Percentiles rank a stretch among this genome's conserved stretches.
phyloP scores from a whole-genome alignment of 2,797 vertebrate species.

The Labroides dimidiatus region DNA sequence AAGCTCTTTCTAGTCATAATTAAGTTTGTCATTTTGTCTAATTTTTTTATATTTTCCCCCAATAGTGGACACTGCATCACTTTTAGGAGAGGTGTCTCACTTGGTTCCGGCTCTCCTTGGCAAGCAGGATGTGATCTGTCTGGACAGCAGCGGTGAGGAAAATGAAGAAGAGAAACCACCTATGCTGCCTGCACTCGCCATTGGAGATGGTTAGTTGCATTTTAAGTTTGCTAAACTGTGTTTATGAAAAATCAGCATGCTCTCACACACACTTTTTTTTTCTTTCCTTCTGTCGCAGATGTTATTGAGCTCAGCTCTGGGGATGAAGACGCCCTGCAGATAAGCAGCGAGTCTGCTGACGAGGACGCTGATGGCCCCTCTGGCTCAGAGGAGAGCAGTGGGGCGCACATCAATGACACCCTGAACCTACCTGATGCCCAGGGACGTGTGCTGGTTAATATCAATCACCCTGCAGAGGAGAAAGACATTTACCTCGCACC shows the following conservation, averaged over 20 bases:
- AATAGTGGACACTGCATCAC: slow-evolving; percentile 87
- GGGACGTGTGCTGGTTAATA: slow-evolving; percentile 94
- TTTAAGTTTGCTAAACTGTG: not conserved
- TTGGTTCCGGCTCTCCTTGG: slow-evolving; percentile 83
- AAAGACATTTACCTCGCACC: slow-evolving; percentile 94
- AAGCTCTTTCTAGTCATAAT: not conserved
- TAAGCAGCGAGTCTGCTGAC: slow-evolving; percentile 92
- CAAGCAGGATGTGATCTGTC: slow-evolving; percentile 95
- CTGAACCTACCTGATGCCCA: slow-evolving; percentile 93
- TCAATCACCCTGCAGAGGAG: slow-evolving; percentile 97
- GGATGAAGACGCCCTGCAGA: slow-evolving; percentile 92
- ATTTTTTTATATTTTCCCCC: slow-evolving; percentile 7
- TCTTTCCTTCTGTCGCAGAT: slow-evolving; percentile 77
- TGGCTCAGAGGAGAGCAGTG: slow-evolving; percentile 92
- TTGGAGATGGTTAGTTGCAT: slow-evolving; percentile 71
- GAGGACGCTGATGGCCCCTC: slow-evolving; percentile 85
- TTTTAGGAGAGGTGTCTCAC: slow-evolving; percentile 88
- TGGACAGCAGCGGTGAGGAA: slow-evolving; percentile 92
- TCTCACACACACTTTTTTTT: slow-evolving; percentile 25
- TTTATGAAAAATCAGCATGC: not conserved
- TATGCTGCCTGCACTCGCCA: slow-evolving; percentile 56
- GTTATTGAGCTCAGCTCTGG: slow-evolving; percentile 98
- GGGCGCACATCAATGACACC: slow-evolving; percentile 94
- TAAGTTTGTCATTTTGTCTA: not conserved
- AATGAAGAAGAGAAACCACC: slow-evolving; percentile 81